A percentile compares a stretch with the other conserved stretches of the same genome.
Evolutionary conservation across 1,140 invertebrate genomes (phyloP).

Genomic region (Zaprionus kolodkinae): DNA sequence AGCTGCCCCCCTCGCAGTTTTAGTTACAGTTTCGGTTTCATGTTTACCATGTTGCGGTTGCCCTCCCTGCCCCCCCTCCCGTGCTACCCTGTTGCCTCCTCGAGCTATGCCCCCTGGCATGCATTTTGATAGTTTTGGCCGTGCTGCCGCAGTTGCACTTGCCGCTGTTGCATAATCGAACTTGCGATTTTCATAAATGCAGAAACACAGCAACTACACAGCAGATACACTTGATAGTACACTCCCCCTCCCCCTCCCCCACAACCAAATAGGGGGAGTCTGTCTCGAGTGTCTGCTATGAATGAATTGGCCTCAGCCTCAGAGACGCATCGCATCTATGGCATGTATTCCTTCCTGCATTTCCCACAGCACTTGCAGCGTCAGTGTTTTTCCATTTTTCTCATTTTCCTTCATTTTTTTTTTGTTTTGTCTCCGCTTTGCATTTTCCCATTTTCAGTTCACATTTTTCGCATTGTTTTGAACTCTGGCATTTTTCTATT

Average conservation of each 20-base stretch:
- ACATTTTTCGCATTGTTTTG: constrained; percentile 20
- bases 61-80: not conserved
- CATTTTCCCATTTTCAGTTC: not conserved
- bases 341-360: constrained; percentile 16
- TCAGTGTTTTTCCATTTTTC: constrained; percentile 6
- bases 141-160: constrained; percentile 17
- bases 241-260: not conserved
- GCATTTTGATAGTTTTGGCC: constrained; percentile 63
- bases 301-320: constrained; percentile 53
- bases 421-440: not conserved
- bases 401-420: constrained; percentile 39
- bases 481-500: constrained; percentile 53
- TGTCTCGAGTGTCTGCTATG: constrained; percentile 36
- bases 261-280: constrained; percentile 1
- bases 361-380: not conserved
- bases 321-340: constrained; percentile 9
- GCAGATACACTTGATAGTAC: constrained; percentile 17
- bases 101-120: constrained; percentile 61
- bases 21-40: constrained; percentile 80
- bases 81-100: constrained; percentile 20
- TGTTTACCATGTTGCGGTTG: constrained; percentile 76
- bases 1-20: constrained; percentile 45
- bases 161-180: constrained; percentile 63
- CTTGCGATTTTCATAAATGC: constrained; percentile 72
- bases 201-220: constrained; percentile 36